Evolutionary conservation across 2,797 vertebrate genomes (phyloP).

Genomic region (Pseudopleuronectes americanus): DNA sequence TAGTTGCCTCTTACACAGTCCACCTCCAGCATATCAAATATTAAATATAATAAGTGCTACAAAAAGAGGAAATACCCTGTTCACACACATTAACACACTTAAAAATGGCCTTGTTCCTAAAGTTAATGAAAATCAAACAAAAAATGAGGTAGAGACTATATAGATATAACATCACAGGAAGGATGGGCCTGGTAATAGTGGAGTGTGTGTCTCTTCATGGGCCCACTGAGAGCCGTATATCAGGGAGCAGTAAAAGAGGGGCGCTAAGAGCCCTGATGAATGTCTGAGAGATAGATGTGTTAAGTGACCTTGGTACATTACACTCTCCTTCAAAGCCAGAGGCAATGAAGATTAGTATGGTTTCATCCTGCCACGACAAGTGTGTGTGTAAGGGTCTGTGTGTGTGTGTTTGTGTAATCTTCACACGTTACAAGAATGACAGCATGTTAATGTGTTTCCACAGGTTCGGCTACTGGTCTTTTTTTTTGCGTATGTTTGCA

Average conservation of each 20-base stretch:
- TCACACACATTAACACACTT: constrained; percentile 31
- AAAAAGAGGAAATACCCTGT: constrained; percentile 61
- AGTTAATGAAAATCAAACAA: constrained; percentile 19
- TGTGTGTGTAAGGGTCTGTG: constrained; percentile 33
- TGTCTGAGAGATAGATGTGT: constrained; percentile 76
- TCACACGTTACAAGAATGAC: background rate
- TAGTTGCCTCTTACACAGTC: constrained; percentile 71
- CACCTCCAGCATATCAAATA: constrained; percentile 67
- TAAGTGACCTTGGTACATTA: constrained; percentile 81
- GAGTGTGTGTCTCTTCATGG: constrained; percentile 63
- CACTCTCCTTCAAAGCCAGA: constrained; percentile 71
- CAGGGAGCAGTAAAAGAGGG: constrained; percentile 75
- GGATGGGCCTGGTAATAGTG: constrained; percentile 36
- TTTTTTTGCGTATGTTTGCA: background rate
- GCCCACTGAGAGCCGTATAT: constrained; percentile 72
- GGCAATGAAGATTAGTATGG: constrained; percentile 64
- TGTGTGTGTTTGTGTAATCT: constrained; percentile 14
- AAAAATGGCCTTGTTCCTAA: constrained; percentile 18
- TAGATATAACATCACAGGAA: constrained; percentile 24
- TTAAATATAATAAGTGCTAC: constrained; percentile 56
- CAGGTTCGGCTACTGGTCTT: background rate
- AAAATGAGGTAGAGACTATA: constrained; percentile 17
- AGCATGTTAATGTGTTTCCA: background rate
- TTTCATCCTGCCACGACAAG: constrained; percentile 42
- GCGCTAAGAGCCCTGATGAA: constrained; percentile 75